Conservation (phyloP, 2,113 vertebrate genomes). For the Arizona elegans region DNA sequence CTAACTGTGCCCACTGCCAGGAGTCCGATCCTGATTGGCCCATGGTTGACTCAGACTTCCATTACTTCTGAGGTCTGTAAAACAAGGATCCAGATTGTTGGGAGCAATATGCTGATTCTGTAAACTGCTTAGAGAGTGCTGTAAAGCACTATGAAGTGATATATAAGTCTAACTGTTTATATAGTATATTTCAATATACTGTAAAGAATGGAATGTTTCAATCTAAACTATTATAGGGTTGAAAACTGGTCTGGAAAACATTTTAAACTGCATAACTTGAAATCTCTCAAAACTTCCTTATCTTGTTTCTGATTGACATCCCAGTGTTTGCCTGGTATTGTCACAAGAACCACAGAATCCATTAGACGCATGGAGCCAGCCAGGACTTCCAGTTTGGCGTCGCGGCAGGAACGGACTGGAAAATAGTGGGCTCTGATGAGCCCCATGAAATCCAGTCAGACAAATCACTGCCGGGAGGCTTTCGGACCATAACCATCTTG, state of each 20-base stretch:
- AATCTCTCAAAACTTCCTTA: slow-evolving; percentile 9
- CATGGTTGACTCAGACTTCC: not conserved
- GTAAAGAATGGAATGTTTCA: not conserved
- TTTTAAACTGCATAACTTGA: slow-evolving; percentile 9
- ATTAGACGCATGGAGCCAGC: not conserved
- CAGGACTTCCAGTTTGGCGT: too few species aligned
- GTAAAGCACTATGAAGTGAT: not conserved
- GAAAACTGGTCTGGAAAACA: not conserved
- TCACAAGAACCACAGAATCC: not conserved
- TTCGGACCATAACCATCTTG: too few species aligned
- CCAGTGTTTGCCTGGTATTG: slow-evolving; percentile 1
- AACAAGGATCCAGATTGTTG: not conserved
- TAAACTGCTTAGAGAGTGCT: not conserved
- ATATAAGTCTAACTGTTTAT: not conserved
- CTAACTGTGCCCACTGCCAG: not conserved
- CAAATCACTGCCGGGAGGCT: too few species aligned
- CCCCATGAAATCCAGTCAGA: too few species aligned
- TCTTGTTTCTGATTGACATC: slow-evolving; percentile 25
- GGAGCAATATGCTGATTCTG: not conserved
- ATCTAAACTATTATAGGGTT: not conserved
- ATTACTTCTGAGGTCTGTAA: not conserved
- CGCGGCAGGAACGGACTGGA: too few species aligned
- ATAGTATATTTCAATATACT: not conserved
- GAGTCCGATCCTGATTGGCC: not conserved
- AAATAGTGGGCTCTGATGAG: too few species aligned